Base-by-base conservation (phyloP, 2,797 vertebrate species). In the Lophotriccus pileatus region DNA sequence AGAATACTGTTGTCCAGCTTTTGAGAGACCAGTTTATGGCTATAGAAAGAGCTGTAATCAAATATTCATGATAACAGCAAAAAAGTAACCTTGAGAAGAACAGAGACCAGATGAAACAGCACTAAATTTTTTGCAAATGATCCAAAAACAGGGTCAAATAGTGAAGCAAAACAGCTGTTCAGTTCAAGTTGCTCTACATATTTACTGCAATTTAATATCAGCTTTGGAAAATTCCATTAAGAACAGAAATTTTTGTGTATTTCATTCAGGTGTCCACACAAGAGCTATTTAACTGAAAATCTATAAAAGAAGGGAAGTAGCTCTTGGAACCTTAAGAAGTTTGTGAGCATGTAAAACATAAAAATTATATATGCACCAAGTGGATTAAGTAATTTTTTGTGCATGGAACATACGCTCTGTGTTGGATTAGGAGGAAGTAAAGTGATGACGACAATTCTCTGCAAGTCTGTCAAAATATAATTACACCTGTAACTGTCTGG, bases 71-170 rank as follows among this genome's bases (percentile, higher is more conserved):
- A 49, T 53, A 78, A 78, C 12, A 84, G 76, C 49, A 85, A 87
- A 69, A 87, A 84, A 78, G 49, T 32, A 94, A 90, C 89, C 87
- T 94, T 88, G 80, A 91, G 43, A 85, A 91, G 76, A 94, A 88
- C 36, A 84, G 69, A 88, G 20, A 49, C 13, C 0, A 0, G 43
- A 88, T 84, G 62, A 93, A 95, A 88, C 53, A 76, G 55, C 47
- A 62, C 63, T 52, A 80, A 68, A 69, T 36, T 55, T 84, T 85
- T 39, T 66, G 89, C 62, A 83, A 77, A 74, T 43, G 16, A 80
- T 64, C 53, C 76, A 75, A 62, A 62, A 91, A 30, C 58, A 93
- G 60, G 73, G 83, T 85, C 79, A 94, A 85, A 94, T 34, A 72
- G 55, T 79, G 55, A 94, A 91, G 39, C 14, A 86, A 80, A 91